Evolutionary conservation across 2,797 vertebrate genomes (phyloP), one percentile per base, ranked within the genome.

Genomic region (Falco columbarius): DNA sequence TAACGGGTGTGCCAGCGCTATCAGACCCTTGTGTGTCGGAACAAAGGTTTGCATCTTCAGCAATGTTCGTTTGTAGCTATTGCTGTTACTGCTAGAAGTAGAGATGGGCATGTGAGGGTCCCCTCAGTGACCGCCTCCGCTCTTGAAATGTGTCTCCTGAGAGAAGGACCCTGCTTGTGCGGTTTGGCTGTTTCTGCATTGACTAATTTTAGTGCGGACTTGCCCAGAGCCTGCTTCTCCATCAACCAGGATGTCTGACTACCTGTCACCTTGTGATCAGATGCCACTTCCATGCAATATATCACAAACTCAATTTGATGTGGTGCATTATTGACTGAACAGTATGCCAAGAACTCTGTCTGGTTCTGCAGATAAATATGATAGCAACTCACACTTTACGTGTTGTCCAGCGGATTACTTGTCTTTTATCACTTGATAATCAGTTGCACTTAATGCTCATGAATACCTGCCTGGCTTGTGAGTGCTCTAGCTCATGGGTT

Each of bases 221-320:
- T 81, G 13, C 14, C n/a, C 14, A 75, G n/a, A 80, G n/a, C 10
- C 71, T 20, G 3, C 17, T 49, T 51, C 36, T 76, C 34, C 34
- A 65, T 36, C 1, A 7, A 10, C 29, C 1, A 1, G 20, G n/a
- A 10, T 34, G 61, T 10, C 32, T 23, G 24, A 27, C 26, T 38
- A 6, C 47, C 29, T 13, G 6, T 49, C 1, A 1, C 70, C 36
- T 3, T 27, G 14, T 16, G 24, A 14, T 44, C 9, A 65, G 52
- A 8, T 49, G 10, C 29, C 13, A 1, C 18, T 42, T 32, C 40
- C 17, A 27, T 0, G 0, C 30, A 10, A 12, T 15, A 1, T 8
- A 18, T 36, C 19, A 14, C 1, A 2, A 36, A 16, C 47, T 54
- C 32, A 7, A 19, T 34, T 24, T 61, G 21, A 3, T 16, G 10